Evolutionary conservation across 37 sponge, comb jelly and placozoan genomes (phyloP).

Genomic region (Halisarca cf. caerulea): DNA sequence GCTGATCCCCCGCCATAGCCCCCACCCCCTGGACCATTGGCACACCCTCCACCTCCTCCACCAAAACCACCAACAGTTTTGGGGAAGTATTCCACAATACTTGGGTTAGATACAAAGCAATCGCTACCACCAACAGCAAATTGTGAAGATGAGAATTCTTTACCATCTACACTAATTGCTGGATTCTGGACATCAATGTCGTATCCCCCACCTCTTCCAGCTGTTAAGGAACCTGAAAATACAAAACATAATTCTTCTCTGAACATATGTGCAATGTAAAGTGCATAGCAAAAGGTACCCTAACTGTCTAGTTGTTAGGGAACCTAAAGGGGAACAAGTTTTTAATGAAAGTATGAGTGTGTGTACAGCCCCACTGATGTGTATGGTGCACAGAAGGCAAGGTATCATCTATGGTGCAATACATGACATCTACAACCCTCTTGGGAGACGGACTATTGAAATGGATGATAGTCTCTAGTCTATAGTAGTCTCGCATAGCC

Average conservation of each 20-base stretch:
- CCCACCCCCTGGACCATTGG: constrained; percentile 43
- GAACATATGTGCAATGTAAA: no score
- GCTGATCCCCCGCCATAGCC: constrained; percentile 27
- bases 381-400: no score
- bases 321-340: no score
- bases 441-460: not conserved
- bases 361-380: no score
- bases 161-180: not conserved
- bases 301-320: no score
- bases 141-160: not conserved
- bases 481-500: no score
- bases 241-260: no score
- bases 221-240: not conserved
- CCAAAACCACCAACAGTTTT: constrained; percentile 33
- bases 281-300: no score
- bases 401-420: no score
- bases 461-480: not conserved
- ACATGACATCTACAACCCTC: no score
- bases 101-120: not conserved
- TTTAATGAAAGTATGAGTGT: no score
- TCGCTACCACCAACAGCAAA: constrained; percentile 47
- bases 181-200: no score
- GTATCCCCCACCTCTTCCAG: constrained; percentile 5
- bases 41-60: constrained; percentile 49
- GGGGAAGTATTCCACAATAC: not conserved